A percentile compares a stretch with the other conserved stretches of the same genome.
phyloP scores from a whole-genome alignment of 2,113 vertebrate species.

The Todiramphus saurophagus region DNA sequence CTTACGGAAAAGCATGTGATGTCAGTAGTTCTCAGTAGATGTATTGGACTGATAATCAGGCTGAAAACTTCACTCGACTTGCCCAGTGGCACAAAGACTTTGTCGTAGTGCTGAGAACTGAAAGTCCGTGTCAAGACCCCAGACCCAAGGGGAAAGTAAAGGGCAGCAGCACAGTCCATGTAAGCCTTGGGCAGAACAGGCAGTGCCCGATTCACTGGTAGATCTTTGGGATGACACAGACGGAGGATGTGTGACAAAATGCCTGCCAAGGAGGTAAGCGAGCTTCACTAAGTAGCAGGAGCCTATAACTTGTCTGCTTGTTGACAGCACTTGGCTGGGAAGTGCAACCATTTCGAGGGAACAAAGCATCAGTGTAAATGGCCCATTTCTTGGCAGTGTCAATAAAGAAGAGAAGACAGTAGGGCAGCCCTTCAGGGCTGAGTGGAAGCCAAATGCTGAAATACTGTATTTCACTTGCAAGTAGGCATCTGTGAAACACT shows the following conservation, averaged over 20 bases:
- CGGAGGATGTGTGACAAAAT: not conserved
- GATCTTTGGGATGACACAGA: not conserved
- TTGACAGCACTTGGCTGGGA: not conserved
- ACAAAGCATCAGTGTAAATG: not conserved
- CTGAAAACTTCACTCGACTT: not conserved
- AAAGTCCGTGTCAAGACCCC: not conserved
- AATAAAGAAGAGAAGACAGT: not conserved
- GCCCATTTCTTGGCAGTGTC: not conserved
- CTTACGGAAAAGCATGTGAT: not conserved
- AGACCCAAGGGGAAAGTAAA: not conserved
- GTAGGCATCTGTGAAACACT: not conserved
- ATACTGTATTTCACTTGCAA: not conserved
- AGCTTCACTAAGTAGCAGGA: not conserved
- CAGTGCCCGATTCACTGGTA: rapidly evolving
- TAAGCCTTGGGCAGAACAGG: not conserved
- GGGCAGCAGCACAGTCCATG: rapidly evolving
- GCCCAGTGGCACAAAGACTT: not conserved
- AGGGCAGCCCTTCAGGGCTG: not conserved
- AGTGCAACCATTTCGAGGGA: not conserved
- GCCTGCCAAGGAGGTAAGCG: not conserved
- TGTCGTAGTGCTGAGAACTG: not conserved
- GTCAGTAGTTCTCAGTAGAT: not conserved
- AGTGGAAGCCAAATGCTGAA: not conserved
- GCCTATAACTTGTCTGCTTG: not conserved
- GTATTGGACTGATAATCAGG: not conserved